Conservation (phyloP, 2,888 invertebrate genomes). For the Cephalotes varians region DNA sequence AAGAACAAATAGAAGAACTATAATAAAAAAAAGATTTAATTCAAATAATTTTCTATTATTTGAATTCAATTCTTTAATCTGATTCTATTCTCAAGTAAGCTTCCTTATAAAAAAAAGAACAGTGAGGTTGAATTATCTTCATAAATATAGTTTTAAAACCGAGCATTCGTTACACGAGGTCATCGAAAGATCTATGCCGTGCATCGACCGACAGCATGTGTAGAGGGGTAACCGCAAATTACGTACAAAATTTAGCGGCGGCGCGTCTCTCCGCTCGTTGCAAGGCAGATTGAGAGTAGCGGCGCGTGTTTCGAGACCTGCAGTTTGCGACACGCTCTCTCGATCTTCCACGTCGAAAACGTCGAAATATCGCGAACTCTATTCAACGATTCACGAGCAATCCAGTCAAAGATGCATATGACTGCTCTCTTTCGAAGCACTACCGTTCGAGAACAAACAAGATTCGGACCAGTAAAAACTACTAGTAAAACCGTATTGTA, state of each 20-base stretch:
- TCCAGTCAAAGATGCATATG: slow-evolving; percentile 32
- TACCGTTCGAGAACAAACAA: background rate
- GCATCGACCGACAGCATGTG: slow-evolving; percentile 31
- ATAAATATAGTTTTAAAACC: slow-evolving; percentile 4
- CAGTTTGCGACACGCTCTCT: slow-evolving; percentile 33
- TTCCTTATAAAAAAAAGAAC: background rate
- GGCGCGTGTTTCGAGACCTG: slow-evolving; percentile 29
- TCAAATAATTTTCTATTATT: no score
- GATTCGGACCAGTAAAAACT: background rate
- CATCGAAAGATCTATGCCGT: slow-evolving; percentile 45
- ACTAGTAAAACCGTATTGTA: background rate
- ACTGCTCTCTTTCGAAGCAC: slow-evolving; percentile 4
- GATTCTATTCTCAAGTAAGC: background rate
- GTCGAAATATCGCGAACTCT: slow-evolving; percentile 34
- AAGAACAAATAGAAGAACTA: background rate
- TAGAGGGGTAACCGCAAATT: slow-evolving; percentile 55
- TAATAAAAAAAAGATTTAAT: background rate
- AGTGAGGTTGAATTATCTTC: background rate
- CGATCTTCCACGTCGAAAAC: slow-evolving; percentile 34
- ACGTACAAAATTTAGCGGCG: slow-evolving; percentile 63
- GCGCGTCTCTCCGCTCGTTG: slow-evolving; percentile 17
- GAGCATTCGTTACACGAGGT: slow-evolving; percentile 49
- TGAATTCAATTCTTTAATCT: no score
- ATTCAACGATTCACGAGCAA: slow-evolving; percentile 47
- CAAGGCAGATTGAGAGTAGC: slow-evolving; percentile 41